These are phyloP conservation scores for Psephotus haematonotus DNA, from an alignment of 2,113 vertebrate genomes.

Conservation along the genomic window DNA sequence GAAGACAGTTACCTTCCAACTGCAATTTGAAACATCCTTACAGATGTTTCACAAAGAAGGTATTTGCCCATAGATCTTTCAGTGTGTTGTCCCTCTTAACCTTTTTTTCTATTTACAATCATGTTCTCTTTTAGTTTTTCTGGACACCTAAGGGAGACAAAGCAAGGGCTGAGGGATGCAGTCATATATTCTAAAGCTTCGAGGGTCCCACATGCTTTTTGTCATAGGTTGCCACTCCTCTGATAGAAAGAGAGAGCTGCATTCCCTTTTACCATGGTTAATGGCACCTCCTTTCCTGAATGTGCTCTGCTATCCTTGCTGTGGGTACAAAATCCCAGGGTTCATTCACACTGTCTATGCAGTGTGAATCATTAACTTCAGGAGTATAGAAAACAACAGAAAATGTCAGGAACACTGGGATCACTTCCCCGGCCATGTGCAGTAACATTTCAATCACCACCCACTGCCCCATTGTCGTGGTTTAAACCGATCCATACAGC, in stretches of 20 bases:
- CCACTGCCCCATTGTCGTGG: rapidly evolving
- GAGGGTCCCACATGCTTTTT: rapidly evolving
- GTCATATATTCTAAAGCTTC: background rate
- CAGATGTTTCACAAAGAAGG: background rate
- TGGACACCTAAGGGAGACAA: background rate
- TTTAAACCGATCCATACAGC: no score
- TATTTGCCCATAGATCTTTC: background rate
- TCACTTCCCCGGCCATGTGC: background rate
- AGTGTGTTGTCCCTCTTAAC: background rate
- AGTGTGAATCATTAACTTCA: rapidly evolving
- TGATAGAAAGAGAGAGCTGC: background rate
- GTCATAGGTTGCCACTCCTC: background rate
- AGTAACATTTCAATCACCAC: background rate
- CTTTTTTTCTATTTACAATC: background rate
- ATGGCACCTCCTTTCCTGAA: background rate
- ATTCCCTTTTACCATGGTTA: background rate
- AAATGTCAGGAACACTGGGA: background rate
- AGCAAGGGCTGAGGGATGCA: background rate
- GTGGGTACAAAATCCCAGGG: background rate
- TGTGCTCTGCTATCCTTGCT: rapidly evolving
- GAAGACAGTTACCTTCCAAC: background rate
- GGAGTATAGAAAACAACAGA: background rate
- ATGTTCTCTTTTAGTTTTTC: background rate
- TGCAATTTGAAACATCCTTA: background rate
- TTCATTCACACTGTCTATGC: background rate